These are phyloP conservation scores for Tyria jacobaeae DNA, from an alignment of 2,888 invertebrate genomes.

Conservation along the genomic window DNA sequence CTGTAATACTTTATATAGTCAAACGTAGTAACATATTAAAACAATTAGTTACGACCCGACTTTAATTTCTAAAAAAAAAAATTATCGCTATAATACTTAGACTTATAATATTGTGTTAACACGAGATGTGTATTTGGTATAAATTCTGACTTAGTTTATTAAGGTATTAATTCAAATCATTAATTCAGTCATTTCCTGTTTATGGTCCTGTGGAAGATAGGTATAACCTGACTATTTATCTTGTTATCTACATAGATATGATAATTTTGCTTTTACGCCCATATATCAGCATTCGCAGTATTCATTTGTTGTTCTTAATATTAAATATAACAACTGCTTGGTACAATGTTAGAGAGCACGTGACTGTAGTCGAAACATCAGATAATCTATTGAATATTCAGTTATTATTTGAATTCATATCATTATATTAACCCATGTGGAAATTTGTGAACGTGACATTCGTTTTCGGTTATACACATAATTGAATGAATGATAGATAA, in stretches of 20 bases:
- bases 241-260: not conserved
- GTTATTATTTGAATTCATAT: not conserved
- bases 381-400: too few relatives aligned
- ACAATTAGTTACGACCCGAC: not conserved
- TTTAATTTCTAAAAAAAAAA: not conserved
- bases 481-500: not conserved
- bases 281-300: constrained; percentile 12
- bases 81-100: not conserved
- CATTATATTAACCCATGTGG: not conserved
- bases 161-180: too few relatives aligned
- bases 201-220: too few relatives aligned
- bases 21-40: not conserved
- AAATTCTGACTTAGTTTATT: not conserved
- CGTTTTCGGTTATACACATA: not conserved
- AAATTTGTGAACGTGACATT: not conserved
- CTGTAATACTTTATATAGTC: too few relatives aligned
- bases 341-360: too few relatives aligned
- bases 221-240: too few relatives aligned
- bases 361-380: too few relatives aligned
- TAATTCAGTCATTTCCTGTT: not conserved
- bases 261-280: constrained; percentile 1
- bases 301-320: too few relatives aligned
- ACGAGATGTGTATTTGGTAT: not conserved
- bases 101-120: not conserved
- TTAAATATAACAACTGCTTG: too few relatives aligned